These are phyloP conservation scores for Lepidurus couesii DNA, from an alignment of 1,140 invertebrate species.

Conservation along the genomic window DNA sequence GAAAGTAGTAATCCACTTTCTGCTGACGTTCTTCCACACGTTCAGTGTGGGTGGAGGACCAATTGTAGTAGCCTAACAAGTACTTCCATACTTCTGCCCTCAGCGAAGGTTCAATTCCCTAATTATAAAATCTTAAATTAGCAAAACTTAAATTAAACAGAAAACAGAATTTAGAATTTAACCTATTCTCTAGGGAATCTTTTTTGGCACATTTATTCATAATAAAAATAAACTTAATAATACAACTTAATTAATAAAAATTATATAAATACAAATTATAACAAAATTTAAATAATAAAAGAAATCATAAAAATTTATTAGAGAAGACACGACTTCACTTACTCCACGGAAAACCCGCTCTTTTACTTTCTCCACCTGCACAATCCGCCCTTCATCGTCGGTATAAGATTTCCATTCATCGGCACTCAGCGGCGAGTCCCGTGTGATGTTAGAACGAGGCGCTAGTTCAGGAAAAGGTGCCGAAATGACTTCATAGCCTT, in stretches of 20 bases:
- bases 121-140: slow-evolving; percentile 25
- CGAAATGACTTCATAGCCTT: slow-evolving; percentile 62
- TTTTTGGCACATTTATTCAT: not conserved
- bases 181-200: slow-evolving; percentile 18
- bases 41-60: slow-evolving; percentile 69
- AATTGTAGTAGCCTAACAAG: slow-evolving; percentile 80
- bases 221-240: not conserved
- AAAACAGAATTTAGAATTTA: slow-evolving; percentile 27
- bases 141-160: slow-evolving; percentile 30
- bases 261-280: too few relatives aligned
- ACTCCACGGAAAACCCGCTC: slow-evolving; percentile 86
- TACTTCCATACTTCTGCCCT: slow-evolving; percentile 91
- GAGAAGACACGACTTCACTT: slow-evolving; percentile 42
- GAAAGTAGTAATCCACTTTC: slow-evolving; percentile 81
- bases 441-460: slow-evolving; percentile 44
- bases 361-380: slow-evolving; percentile 61
- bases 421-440: slow-evolving; percentile 62
- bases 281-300: not conserved
- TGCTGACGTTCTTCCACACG: slow-evolving; percentile 59
- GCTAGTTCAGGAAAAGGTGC: slow-evolving; percentile 50
- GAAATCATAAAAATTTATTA: not conserved
- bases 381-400: slow-evolving; percentile 63
- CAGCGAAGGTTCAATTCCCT: slow-evolving; percentile 65
- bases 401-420: slow-evolving; percentile 73
- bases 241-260: too few relatives aligned